phyloP scores from a whole-genome alignment of 2,797 vertebrate genomes.

The Kryptolebias ocellatus region DNA sequence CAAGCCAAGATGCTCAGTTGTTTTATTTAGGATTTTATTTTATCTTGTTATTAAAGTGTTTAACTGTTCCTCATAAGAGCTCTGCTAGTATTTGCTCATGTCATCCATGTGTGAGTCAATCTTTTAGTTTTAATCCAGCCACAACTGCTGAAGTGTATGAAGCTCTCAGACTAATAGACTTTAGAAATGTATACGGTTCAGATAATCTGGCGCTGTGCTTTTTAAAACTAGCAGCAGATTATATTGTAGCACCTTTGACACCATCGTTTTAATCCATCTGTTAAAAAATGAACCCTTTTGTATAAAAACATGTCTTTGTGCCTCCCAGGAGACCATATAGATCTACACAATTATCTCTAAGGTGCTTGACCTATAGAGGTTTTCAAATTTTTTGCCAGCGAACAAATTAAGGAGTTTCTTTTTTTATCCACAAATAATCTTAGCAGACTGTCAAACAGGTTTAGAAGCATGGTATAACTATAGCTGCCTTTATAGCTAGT shows the following conservation, averaged over 20 bases:
- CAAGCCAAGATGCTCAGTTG: too few relatives aligned
- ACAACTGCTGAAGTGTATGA: too few relatives aligned
- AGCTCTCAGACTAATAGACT: neutral
- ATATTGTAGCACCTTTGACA: neutral
- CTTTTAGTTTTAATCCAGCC: neutral
- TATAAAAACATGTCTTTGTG: neutral
- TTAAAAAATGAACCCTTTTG: neutral
- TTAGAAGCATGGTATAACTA: too few relatives aligned
- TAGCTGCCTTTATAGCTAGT: neutral
- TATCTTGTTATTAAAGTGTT: neutral
- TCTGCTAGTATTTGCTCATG: neutral
- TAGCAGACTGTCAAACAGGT: neutral
- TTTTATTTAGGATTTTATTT: neutral
- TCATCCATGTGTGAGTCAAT: neutral
- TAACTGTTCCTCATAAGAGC: neutral
- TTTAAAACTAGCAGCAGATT: too few relatives aligned
- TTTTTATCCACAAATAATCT: neutral
- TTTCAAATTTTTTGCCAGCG: conserved; percentile 3
- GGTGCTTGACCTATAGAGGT: conserved; percentile 1
- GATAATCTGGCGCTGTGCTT: neutral
- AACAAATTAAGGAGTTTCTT: neutral
- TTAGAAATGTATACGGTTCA: neutral
- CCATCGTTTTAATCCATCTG: neutral
- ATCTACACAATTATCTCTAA: neutral
- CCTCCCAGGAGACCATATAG: neutral